Conservation (phyloP, 2,797 vertebrate genomes). For the Varecia variegata region DNA sequence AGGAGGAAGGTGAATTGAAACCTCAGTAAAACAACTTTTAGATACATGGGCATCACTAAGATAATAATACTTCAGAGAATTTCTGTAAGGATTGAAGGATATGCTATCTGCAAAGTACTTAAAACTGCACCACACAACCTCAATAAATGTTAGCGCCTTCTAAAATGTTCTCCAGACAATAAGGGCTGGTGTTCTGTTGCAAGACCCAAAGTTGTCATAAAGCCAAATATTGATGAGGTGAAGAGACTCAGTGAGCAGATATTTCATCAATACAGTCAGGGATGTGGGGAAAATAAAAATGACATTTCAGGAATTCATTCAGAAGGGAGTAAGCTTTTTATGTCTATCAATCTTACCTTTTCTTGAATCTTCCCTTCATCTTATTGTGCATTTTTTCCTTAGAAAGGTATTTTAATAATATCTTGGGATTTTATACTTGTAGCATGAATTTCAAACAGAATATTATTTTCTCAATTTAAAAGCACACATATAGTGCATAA, state of each 20-base stretch:
- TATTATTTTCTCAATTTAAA: not conserved
- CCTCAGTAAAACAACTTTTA: not conserved
- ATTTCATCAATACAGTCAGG: not conserved
- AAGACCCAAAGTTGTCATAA: not conserved
- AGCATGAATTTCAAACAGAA: not conserved
- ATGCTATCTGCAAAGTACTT: not conserved
- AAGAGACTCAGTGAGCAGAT: not conserved
- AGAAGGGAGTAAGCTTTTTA: not conserved
- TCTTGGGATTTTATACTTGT: not conserved
- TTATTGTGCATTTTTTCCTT: not conserved
- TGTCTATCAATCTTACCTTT: not conserved
- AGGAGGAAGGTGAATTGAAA: constrained; percentile 2
- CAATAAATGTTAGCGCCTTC: not conserved
- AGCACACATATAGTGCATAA: not conserved
- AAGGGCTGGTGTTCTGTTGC: not conserved
- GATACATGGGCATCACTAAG: not conserved
- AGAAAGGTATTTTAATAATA: not conserved
- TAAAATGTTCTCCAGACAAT: not conserved
- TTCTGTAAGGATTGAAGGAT: not conserved
- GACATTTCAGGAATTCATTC: not conserved
- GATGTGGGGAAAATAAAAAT: not conserved
- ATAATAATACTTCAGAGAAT: not conserved
- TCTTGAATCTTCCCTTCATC: not conserved
- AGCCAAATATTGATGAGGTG: not conserved
- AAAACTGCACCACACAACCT: not conserved